Conservation (phyloP, 2,797 vertebrate genomes). For the Pseudochirops corinnae region DNA sequence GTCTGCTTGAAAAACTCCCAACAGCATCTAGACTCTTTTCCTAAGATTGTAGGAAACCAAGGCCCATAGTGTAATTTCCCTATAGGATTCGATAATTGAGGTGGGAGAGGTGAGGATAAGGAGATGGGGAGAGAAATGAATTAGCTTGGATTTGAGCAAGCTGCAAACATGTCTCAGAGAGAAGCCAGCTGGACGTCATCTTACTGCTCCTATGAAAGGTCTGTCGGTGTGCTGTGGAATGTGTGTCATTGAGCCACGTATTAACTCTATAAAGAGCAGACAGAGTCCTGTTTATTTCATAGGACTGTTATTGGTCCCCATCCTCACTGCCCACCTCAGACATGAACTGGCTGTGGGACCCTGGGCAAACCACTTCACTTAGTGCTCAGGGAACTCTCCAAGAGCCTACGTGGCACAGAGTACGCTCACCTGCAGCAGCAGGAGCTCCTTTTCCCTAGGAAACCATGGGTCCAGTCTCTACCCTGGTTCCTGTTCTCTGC, state of each 20-base stretch:
- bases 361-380: neutral
- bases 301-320: too few species aligned
- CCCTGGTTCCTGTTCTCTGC: neutral
- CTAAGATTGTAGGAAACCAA: neutral
- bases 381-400: neutral
- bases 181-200: slow-evolving; percentile 57
- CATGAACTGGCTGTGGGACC: neutral
- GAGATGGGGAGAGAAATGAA: neutral
- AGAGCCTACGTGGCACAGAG: neutral
- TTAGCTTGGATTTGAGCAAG: neutral
- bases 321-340: neutral
- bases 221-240: neutral
- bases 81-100: slow-evolving; percentile 10
- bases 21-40: slow-evolving; percentile 5
- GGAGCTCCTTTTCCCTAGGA: neutral
- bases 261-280: slow-evolving; percentile 19
- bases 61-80: slow-evolving; percentile 6
- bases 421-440: neutral
- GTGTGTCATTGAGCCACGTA: neutral
- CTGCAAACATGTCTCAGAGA: slow-evolving; percentile 30
- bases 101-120: neutral
- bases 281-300: neutral
- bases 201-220: slow-evolving; percentile 29
- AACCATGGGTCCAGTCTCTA: neutral
- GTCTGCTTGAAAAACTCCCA: neutral